These are phyloP conservation scores for Drosophila asahinai DNA, from an alignment of 1,140 invertebrate genomes.

Conservation along the genomic window DNA sequence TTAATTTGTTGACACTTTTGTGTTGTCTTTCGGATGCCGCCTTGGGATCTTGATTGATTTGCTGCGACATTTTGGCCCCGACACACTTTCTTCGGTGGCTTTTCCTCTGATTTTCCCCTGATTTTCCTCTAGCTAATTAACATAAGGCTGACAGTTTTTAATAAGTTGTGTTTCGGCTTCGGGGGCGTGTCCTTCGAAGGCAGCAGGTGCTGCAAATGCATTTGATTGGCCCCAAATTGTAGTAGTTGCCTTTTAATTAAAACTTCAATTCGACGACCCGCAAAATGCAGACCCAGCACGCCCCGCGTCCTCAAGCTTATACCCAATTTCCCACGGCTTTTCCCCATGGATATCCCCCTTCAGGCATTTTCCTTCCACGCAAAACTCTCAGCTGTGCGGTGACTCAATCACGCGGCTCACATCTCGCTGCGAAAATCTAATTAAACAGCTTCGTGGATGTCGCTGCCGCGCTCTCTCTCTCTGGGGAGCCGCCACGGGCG, in stretches of 20 bases:
- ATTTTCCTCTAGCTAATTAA: slow-evolving; percentile 53
- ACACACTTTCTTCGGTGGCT: not conserved
- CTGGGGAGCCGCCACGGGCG: not conserved
- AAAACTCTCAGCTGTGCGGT: slow-evolving; percentile 34
- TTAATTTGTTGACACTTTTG: slow-evolving; percentile 46
- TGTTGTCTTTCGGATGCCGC: not conserved
- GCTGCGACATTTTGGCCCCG: slow-evolving; percentile 47
- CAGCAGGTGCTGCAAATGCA: slow-evolving; percentile 63
- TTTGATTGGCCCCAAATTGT: slow-evolving; percentile 47
- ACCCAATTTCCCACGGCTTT: not conserved
- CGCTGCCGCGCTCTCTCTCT: not conserved
- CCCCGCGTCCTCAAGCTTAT: not conserved
- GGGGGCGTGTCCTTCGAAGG: too few relatives aligned
- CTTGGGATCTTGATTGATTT: slow-evolving; percentile 62
- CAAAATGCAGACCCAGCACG: slow-evolving; percentile 32
- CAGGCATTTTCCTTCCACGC: not conserved
- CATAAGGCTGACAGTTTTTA: slow-evolving; percentile 69
- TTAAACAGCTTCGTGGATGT: slow-evolving; percentile 60
- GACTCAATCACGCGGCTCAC: slow-evolving; percentile 70
- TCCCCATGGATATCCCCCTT: not conserved
- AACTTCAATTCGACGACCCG: slow-evolving; percentile 58
- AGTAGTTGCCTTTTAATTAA: slow-evolving; percentile 72
- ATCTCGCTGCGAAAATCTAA: slow-evolving; percentile 71
- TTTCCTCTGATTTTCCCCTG: not conserved
- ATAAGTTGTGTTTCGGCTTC: slow-evolving; percentile 39